phyloP scores from a whole-genome alignment of 2,113 vertebrate species.

The Tamias sibiricus region DNA sequence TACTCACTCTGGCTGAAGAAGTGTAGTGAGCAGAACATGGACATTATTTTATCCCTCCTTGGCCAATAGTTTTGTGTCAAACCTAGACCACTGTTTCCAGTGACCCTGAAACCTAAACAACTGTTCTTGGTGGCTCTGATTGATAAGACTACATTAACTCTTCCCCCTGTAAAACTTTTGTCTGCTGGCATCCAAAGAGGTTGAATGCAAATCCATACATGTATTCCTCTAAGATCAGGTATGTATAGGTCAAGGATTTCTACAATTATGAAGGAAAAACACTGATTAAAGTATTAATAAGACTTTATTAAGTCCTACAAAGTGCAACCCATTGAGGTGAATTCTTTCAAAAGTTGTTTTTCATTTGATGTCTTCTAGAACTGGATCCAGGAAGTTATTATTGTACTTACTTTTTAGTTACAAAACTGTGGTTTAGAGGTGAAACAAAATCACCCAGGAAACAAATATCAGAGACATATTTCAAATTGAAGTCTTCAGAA shows the following conservation, averaged over 20 bases:
- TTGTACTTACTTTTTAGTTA: background rate
- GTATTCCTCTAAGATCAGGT: background rate
- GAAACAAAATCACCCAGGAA: constrained; percentile 11
- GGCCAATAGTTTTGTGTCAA: background rate
- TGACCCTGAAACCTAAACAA: too few relatives aligned
- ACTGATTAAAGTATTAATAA: background rate
- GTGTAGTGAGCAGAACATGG: background rate
- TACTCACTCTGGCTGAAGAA: background rate
- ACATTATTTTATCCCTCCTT: background rate
- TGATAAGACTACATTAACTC: background rate
- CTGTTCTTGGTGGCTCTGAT: background rate
- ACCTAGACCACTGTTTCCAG: background rate
- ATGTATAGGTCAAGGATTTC: background rate
- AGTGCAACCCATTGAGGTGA: background rate
- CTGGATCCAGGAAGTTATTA: background rate
- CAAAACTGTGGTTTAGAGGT: background rate
- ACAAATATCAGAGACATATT: background rate
- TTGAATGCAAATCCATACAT: background rate
- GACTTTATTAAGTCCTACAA: background rate
- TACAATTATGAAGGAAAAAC: background rate
- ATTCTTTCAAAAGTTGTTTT: constrained; percentile 20
- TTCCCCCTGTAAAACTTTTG: background rate
- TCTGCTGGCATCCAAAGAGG: background rate
- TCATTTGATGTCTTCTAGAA: background rate
- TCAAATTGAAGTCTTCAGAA: background rate